These are phyloP conservation scores for Ethmia dodecea DNA, from an alignment of 2,888 invertebrate genomes.

Conservation along the genomic window DNA sequence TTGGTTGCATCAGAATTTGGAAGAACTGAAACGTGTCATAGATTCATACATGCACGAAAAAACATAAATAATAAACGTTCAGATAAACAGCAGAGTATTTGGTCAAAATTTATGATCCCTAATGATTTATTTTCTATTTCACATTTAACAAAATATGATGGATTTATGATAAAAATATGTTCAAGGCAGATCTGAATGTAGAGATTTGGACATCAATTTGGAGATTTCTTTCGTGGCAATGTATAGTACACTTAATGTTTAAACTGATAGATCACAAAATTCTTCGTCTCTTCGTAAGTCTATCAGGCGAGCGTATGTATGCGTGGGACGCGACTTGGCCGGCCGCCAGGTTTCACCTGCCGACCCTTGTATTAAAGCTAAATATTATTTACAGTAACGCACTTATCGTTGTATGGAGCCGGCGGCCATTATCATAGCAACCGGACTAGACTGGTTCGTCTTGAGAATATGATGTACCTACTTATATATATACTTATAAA, in stretches of 20 bases:
- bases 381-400: constrained; percentile 62
- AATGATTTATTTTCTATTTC: too few relatives aligned
- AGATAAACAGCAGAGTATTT: too few relatives aligned
- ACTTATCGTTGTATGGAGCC: constrained; percentile 45
- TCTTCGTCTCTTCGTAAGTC: constrained; percentile 13
- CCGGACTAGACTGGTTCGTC: not conserved
- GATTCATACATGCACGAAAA: too few relatives aligned
- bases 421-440: constrained; percentile 30
- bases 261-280: constrained; percentile 1
- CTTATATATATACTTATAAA: too few relatives aligned
- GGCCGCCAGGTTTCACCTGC: constrained; percentile 66
- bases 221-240: constrained; percentile 16
- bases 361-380: constrained; percentile 66
- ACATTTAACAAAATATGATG: not conserved
- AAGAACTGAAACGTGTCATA: too few relatives aligned
- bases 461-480: too few relatives aligned
- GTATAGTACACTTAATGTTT: constrained; percentile 1
- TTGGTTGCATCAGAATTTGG: too few relatives aligned
- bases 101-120: too few relatives aligned
- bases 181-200: constrained; percentile 6
- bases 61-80: too few relatives aligned
- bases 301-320: constrained; percentile 41
- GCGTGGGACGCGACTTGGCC: constrained; percentile 61
- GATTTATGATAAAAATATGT: constrained; percentile 4
- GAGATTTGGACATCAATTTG: constrained; percentile 10